Base-by-base conservation (phyloP, 2,113 vertebrate genomes). In the Chrysochloris asiatica region DNA sequence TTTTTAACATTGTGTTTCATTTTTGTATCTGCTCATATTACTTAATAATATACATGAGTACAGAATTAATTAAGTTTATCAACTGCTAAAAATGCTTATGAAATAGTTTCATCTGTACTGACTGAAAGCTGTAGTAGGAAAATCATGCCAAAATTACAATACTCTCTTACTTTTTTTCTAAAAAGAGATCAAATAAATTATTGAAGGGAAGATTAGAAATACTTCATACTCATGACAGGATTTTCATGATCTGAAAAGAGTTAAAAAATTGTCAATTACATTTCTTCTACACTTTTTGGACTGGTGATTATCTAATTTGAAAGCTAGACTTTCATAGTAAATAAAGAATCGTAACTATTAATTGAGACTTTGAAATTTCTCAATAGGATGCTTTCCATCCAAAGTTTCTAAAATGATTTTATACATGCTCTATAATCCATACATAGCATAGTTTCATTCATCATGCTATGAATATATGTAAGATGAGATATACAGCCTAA, bases 291-390 rank as follows among this genome's bases (percentile, higher is more conserved):
- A 21, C n/a, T 84, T 63, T 84, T 54, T 59, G 73, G 12, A 81
- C 75, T n/a, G 3, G 85, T 41, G 52, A 50, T 87, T 50, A 76
- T 38, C 38, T 84, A 87, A 63, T 83, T 12, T 90, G 48, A 87
- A 92, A 92, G 22, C 24, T 88, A 56, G 87, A 92, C 14, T 75
- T 90, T 76, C 83, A 93, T 14, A 78, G 56, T 80, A 43, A 45
- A 78, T 65, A 83, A 36, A 80, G 10, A 85, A 82, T 81, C 38
- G 81, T 28, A 89, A 75, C 56, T 81, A 73, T 26, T 90, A 90
- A 95, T 36, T 92, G 41, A 85, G 28, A 65, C 5, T 80, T 43
- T 54, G 33, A 67, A 88, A 26, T 3, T 59, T 88, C 10, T 17
- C 12, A 77, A 81, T 73, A 21, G n/a, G 91, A 78, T n/a, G 8